Percentiles rank a stretch among this genome's conserved stretches.
phyloP scores from a whole-genome alignment of 2,888 invertebrate species.

The Watsonalla binaria region DNA sequence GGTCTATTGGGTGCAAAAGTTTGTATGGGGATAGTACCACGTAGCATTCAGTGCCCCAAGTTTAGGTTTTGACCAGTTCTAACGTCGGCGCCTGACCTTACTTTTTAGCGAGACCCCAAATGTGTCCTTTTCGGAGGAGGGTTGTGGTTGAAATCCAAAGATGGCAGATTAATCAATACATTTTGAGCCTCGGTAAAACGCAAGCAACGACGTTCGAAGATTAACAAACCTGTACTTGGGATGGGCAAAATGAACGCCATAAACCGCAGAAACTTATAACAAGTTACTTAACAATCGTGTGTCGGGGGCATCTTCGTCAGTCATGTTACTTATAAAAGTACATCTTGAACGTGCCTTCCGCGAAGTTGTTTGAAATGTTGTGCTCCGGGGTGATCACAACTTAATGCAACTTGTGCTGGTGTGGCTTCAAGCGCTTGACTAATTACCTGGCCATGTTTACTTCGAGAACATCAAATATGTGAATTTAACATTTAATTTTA shows the following conservation, averaged over 20 bases:
- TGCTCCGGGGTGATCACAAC: conserved; percentile 42
- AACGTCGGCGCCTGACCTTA: too few species aligned
- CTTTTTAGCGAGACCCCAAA: too few species aligned
- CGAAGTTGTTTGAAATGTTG: conserved; percentile 24
- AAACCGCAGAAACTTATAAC: neutral
- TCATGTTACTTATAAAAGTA: conserved; percentile 15
- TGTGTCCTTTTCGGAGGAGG: too few species aligned
- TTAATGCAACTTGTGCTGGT: conserved; percentile 47
- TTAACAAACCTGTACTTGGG: neutral
- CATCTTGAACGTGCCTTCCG: conserved; percentile 11
- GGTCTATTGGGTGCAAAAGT: too few species aligned
- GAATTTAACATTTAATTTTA: neutral
- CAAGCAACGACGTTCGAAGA: too few species aligned
- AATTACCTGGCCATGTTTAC: conserved; percentile 46
- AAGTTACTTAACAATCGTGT: neutral
- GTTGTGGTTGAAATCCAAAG: too few species aligned
- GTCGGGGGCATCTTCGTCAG: conserved; percentile 3
- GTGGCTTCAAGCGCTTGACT: conserved; percentile 43
- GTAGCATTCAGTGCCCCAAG: too few species aligned
- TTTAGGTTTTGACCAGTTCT: too few species aligned
- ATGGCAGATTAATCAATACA: too few species aligned
- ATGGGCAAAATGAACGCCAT: neutral
- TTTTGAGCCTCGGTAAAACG: too few species aligned
- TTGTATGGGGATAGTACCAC: too few species aligned
- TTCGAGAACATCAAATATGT: conserved; percentile 27